These are phyloP conservation scores for Hyles lineata DNA, from an alignment of 2,888 invertebrate genomes.

Conservation along the genomic window DNA sequence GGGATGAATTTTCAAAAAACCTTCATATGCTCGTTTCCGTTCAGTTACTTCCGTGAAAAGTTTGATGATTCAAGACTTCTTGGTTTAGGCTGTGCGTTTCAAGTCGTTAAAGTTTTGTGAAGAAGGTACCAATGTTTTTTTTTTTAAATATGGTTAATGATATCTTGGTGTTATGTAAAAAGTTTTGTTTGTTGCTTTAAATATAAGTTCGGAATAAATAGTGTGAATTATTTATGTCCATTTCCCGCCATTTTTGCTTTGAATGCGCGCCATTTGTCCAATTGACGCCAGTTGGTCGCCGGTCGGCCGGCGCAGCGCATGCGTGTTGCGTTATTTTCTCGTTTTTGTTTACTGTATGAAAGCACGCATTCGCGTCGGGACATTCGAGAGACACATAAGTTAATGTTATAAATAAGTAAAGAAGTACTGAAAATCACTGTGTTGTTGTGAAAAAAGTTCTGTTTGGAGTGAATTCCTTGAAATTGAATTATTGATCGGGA, in stretches of 20 bases:
- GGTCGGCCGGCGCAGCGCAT: slow-evolving; percentile 52
- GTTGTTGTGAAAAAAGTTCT: background rate
- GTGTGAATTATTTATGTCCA: slow-evolving; percentile 2
- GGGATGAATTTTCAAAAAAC: too few species aligned
- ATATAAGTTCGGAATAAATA: background rate
- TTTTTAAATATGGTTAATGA: background rate
- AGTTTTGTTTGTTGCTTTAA: slow-evolving; percentile 28
- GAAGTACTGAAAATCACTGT: background rate
- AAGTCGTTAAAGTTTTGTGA: too few species aligned
- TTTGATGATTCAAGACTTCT: too few species aligned
- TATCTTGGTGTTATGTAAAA: background rate
- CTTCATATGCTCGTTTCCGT: too few species aligned
- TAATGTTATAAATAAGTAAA: background rate
- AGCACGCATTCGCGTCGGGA: slow-evolving; percentile 33
- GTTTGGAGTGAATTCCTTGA: background rate
- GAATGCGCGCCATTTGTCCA: slow-evolving; percentile 16
- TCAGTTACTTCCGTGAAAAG: too few species aligned
- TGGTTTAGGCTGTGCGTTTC: too few species aligned
- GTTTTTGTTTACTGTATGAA: slow-evolving; percentile 47
- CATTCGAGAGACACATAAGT: background rate
- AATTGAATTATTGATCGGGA: background rate
- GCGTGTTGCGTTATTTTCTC: slow-evolving; percentile 42
- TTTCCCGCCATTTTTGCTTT: slow-evolving; percentile 31
- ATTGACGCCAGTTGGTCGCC: slow-evolving; percentile 41
- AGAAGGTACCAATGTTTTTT: background rate